Conservation (phyloP, 1,140 invertebrate genomes). For the Phymorhynchus buccinoides region DNA sequence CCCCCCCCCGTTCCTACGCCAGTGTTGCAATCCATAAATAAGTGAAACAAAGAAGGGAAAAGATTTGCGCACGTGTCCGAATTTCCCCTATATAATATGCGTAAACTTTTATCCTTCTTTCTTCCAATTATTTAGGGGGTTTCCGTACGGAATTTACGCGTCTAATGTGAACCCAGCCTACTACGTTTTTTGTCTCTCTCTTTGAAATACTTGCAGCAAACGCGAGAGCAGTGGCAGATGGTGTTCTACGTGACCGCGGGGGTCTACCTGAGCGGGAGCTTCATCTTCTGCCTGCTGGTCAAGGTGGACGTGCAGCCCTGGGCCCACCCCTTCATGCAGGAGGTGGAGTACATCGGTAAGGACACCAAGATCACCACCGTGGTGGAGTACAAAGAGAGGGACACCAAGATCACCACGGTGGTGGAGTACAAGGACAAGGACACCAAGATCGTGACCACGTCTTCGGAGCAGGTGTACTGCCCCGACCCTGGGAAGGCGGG, state of each 20-base stretch:
- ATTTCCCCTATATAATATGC: too few relatives aligned
- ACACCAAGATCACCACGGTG: background rate
- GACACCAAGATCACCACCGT: slow-evolving; percentile 1
- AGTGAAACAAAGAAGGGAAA: too few relatives aligned
- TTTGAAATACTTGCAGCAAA: slow-evolving; percentile 42
- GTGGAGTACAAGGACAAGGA: background rate
- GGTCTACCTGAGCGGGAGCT: slow-evolving; percentile 26
- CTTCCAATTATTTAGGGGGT: too few relatives aligned
- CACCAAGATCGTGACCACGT: background rate
- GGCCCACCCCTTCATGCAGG: slow-evolving; percentile 10
- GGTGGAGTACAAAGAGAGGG: background rate
- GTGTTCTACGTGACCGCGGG: slow-evolving; percentile 45
- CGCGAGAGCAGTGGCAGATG: slow-evolving; percentile 47
- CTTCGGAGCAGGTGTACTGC: background rate
- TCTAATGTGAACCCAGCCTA: too few relatives aligned
- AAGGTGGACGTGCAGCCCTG: slow-evolving; percentile 38
- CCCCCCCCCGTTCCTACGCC: too few relatives aligned
- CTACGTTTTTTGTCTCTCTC: background rate
- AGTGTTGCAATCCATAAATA: too few relatives aligned
- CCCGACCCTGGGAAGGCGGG: too few relatives aligned
- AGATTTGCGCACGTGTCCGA: too few relatives aligned
- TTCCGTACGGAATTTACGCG: too few relatives aligned
- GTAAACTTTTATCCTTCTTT: too few relatives aligned
- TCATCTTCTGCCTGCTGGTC: slow-evolving; percentile 34
- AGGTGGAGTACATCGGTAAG: background rate